Conservation (phyloP, 2,888 invertebrate species). For the Agonopterix heracliana region DNA sequence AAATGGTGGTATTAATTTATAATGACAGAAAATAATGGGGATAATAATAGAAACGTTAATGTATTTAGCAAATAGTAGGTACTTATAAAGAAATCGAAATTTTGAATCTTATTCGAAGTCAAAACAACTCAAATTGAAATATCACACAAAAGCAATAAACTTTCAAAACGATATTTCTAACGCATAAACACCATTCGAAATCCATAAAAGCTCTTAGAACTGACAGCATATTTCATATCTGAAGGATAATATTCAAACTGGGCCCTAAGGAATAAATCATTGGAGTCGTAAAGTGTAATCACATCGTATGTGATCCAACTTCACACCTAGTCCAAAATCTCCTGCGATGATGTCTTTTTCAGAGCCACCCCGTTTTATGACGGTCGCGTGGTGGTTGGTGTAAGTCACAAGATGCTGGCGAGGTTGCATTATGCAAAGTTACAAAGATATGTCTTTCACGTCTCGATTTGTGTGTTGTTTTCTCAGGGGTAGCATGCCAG, state of each 20-base stretch:
- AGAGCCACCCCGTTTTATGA: constrained; percentile 51
- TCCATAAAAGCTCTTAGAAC: constrained; percentile 12
- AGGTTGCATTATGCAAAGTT: no score
- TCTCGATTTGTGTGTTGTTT: no score
- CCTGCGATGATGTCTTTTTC: constrained; percentile 57
- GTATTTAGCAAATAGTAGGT: no score
- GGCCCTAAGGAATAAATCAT: constrained; percentile 37
- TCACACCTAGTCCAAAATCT: constrained; percentile 59
- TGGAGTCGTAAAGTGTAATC: constrained; percentile 49
- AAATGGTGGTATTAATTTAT: no score
- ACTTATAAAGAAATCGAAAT: no score
- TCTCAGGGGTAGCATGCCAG: no score
- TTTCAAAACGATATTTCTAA: constrained; percentile 1
- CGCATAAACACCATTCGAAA: constrained; percentile 8
- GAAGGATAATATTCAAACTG: constrained; percentile 14
- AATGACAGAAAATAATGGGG: no score
- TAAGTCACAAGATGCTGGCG: constrained; percentile 16
- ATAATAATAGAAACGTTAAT: no score
- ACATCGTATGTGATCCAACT: constrained; percentile 45
- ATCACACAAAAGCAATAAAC: neutral
- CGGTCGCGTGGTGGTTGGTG: constrained; percentile 21
- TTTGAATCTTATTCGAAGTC: no score
- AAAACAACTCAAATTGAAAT: no score
- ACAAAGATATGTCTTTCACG: no score
- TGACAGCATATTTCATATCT: constrained; percentile 11